A percentile compares a stretch with the other conserved stretches of the same genome.
These are phyloP conservation scores for Henricia sp. DNA, from an alignment of 53 echinoderm and acorn worm genomes.

Conservation along the genomic window DNA sequence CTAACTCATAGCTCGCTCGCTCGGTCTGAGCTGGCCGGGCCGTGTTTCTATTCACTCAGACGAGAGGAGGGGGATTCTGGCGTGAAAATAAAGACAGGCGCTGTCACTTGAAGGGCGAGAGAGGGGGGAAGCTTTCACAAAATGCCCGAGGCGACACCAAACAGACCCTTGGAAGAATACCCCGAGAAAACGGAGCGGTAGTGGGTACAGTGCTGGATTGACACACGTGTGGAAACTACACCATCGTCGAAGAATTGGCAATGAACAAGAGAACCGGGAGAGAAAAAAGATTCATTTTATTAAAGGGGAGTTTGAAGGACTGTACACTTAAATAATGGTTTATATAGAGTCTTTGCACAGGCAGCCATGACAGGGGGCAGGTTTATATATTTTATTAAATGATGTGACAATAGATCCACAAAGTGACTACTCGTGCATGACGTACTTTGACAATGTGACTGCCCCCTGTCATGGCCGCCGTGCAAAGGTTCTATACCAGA, in stretches of 20 bases:
- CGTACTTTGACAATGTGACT: too few species aligned
- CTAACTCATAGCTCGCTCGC: too few species aligned
- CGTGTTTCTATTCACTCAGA: constrained; percentile 50
- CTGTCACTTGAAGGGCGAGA: constrained; percentile 58
- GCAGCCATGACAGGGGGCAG: too few species aligned
- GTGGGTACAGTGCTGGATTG: constrained; percentile 36
- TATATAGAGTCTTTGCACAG: too few species aligned
- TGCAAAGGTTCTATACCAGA: too few species aligned
- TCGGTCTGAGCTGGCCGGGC: not conserved
- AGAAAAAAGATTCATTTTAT: not conserved
- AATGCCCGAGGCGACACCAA: constrained; percentile 51
- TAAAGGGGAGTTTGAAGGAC: too few species aligned
- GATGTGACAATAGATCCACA: too few species aligned
- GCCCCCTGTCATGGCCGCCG: too few species aligned
- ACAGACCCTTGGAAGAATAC: constrained; percentile 7
- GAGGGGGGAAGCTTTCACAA: constrained; percentile 39
- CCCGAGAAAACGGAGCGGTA: constrained; percentile 1
- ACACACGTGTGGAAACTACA: constrained; percentile 42
- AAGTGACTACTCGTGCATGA: too few species aligned
- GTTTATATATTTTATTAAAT: too few species aligned
- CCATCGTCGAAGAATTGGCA: constrained; percentile 17
- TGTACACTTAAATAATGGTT: too few species aligned
- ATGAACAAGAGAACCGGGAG: not conserved
- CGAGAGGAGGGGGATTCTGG: not conserved
- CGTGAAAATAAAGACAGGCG: constrained; percentile 21